These are phyloP conservation scores for Drosophila tripunctata DNA, from an alignment of 2,888 invertebrate genomes.

Conservation along the genomic window DNA sequence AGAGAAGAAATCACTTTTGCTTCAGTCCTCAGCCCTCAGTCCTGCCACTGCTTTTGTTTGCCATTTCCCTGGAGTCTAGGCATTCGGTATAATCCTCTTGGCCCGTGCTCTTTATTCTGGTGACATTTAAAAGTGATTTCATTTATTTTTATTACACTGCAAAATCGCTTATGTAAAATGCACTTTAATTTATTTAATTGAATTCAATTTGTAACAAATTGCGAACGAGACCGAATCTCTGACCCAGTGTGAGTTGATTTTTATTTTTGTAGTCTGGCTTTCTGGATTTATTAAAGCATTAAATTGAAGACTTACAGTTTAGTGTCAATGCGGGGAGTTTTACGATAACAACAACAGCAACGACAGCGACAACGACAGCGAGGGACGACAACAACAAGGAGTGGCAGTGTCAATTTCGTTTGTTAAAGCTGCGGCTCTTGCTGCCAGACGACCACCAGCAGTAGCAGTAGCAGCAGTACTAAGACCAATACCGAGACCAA, in stretches of 20 bases:
- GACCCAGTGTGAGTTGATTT: constrained; percentile 7
- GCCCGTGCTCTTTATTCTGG: constrained; percentile 24
- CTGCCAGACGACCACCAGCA: constrained; percentile 36
- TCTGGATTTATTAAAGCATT: constrained; percentile 73
- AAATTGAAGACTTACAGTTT: constrained; percentile 69
- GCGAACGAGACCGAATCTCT: constrained; percentile 34
- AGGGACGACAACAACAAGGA: constrained; percentile 21
- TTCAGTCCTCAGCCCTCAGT: neutral
- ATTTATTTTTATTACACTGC: constrained; percentile 56
- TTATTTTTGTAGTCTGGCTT: constrained; percentile 16
- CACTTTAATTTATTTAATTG: constrained; percentile 76
- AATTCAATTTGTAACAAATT: constrained; percentile 70
- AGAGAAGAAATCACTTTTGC: constrained; percentile 5
- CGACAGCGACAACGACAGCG: constrained; percentile 1
- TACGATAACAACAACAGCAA: constrained; percentile 39
- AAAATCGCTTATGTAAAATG: constrained; percentile 61
- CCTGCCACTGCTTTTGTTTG: neutral
- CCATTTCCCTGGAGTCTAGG: neutral
- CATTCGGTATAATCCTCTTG: neutral
- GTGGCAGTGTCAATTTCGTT: constrained; percentile 56
- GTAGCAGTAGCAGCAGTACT: neutral
- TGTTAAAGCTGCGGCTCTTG: constrained; percentile 57
- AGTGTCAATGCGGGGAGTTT: constrained; percentile 55
- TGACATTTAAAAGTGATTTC: constrained; percentile 52
- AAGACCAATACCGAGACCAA: neutral